A percentile compares a stretch with the other conserved stretches of the same genome.
These are phyloP conservation scores for Ctenicera cuprea DNA, from an alignment of 2,888 invertebrate genomes.

Conservation along the genomic window DNA sequence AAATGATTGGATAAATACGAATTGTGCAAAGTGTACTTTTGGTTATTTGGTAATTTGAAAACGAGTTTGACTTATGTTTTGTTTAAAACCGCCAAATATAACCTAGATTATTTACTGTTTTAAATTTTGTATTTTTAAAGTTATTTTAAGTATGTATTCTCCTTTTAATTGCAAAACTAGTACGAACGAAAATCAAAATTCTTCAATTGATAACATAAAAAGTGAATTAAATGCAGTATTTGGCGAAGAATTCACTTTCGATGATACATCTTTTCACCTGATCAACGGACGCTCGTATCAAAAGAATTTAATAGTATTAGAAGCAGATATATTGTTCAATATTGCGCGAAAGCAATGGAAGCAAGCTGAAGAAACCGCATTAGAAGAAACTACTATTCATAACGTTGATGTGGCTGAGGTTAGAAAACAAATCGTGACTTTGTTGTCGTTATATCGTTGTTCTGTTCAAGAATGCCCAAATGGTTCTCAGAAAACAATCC, in stretches of 20 bases:
- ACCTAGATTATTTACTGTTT: too few species aligned
- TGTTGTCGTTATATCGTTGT: slow-evolving; percentile 45
- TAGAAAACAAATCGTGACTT: slow-evolving; percentile 58
- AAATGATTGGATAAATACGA: too few species aligned
- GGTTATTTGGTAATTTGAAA: too few species aligned
- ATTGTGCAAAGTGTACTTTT: too few species aligned
- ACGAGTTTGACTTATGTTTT: too few species aligned
- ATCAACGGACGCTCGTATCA: slow-evolving; percentile 44
- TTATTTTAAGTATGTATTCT: neutral
- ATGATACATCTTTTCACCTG: neutral
- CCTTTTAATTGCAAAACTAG: neutral
- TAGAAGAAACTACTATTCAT: slow-evolving; percentile 56
- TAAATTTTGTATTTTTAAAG: too few species aligned
- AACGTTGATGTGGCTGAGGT: slow-evolving; percentile 54
- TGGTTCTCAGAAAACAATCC: slow-evolving; percentile 8
- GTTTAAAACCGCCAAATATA: too few species aligned
- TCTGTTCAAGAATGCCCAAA: slow-evolving; percentile 25
- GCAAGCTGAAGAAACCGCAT: slow-evolving; percentile 62
- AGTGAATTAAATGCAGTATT: slow-evolving; percentile 17
- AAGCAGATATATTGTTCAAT: slow-evolving; percentile 50
- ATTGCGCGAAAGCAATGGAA: slow-evolving; percentile 62
- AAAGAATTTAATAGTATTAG: slow-evolving; percentile 47
- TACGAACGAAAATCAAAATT: neutral
- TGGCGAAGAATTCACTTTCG: neutral
- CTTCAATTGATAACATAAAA: neutral